Evolutionary conservation across 2,888 invertebrate genomes (phyloP).

Genomic region (Dasysyrphus tricinctus): DNA sequence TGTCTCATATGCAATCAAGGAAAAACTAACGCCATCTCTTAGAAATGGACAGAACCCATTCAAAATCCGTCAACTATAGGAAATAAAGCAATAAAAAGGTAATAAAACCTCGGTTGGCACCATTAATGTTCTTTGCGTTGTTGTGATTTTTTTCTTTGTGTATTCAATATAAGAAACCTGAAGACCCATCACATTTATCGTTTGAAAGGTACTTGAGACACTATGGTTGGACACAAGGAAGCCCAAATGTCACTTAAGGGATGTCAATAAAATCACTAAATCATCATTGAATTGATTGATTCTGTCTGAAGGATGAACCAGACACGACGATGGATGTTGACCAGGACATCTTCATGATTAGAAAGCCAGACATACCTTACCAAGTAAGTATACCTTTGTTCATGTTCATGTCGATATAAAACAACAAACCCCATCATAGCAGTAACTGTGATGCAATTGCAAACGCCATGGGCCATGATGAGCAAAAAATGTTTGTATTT

Average conservation of each 20-base stretch:
- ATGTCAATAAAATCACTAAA: conserved; percentile 67
- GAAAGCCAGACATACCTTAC: background rate
- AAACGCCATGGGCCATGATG: conserved; percentile 7
- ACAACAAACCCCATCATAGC: background rate
- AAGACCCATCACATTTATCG: conserved; percentile 33
- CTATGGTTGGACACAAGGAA: conserved; percentile 35
- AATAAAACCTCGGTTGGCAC: conserved; percentile 69
- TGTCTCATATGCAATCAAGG: background rate
- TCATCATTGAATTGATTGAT: conserved; percentile 71
- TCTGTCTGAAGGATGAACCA: conserved; percentile 59
- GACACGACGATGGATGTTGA: conserved; percentile 59
- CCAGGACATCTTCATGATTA: conserved; percentile 36
- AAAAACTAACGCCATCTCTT: conserved; percentile 65
- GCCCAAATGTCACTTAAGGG: conserved; percentile 69
- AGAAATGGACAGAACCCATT: conserved; percentile 41
- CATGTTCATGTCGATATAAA: background rate
- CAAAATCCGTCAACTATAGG: conserved; percentile 33
- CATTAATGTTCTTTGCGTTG: conserved; percentile 55
- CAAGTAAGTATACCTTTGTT: background rate
- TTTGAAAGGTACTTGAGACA: conserved; percentile 41
- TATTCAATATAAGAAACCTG: too few species aligned
- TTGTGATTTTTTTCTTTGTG: conserved; percentile 5
- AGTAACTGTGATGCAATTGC: conserved; percentile 24
- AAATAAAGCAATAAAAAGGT: conserved; percentile 73
- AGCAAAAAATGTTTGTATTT: conserved; percentile 20